These are phyloP conservation scores for Nemurella pictetii DNA, from an alignment of 2,888 invertebrate species.

Conservation along the genomic window DNA sequence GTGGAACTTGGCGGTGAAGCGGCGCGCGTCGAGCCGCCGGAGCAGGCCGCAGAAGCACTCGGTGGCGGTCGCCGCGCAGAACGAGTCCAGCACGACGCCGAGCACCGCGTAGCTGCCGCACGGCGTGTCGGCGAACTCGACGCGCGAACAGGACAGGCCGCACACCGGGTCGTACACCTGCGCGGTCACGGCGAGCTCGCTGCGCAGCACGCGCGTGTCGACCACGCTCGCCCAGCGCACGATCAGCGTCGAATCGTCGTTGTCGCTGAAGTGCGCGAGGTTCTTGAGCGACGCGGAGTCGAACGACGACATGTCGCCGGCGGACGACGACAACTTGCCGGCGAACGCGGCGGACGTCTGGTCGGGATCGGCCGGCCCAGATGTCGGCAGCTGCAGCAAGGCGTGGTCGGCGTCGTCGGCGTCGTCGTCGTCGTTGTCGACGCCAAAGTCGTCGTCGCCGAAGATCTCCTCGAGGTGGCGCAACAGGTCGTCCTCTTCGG, in stretches of 20 bases:
- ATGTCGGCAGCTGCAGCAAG: too few relatives aligned
- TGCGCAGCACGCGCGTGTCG: background rate
- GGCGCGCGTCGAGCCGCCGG: too few relatives aligned
- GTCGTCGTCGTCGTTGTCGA: too few relatives aligned
- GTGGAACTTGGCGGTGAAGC: background rate
- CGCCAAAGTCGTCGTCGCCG: background rate
- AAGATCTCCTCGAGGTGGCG: background rate
- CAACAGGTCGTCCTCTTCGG: background rate
- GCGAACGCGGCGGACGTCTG: too few relatives aligned
- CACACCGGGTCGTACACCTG: constrained; percentile 20
- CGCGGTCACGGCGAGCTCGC: background rate
- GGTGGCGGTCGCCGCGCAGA: background rate
- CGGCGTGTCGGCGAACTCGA: constrained; percentile 19
- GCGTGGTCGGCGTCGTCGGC: too few relatives aligned
- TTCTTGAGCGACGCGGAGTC: background rate
- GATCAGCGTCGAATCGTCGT: background rate
- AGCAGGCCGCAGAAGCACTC: constrained; percentile 25
- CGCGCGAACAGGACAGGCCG: background rate
- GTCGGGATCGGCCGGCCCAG: background rate
- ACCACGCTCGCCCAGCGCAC: background rate
- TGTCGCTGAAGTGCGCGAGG: background rate
- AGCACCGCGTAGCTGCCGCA: constrained; percentile 1
- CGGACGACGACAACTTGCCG: background rate
- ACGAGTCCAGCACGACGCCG: background rate
- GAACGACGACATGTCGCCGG: background rate